Evolutionary conservation across 2,888 invertebrate species (phyloP), one percentile per base, ranked within the genome.

Genomic region (Yponomeuta malinellus): DNA sequence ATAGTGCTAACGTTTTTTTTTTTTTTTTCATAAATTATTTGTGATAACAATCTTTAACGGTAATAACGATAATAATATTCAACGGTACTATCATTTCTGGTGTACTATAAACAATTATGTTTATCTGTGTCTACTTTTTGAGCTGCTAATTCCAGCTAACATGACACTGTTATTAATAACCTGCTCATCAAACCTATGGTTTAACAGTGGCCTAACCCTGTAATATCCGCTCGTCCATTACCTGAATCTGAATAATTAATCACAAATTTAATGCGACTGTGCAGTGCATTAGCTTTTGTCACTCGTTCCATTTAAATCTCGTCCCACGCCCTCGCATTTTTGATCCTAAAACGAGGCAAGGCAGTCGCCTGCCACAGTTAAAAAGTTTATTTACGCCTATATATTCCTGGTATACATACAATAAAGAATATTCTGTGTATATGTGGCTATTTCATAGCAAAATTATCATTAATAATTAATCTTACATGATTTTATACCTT

Each of bases 231-330:
- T 12, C 3, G 52, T 2, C 15, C 52, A 59, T 59, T 59, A 59
- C 52, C 52, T 15, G 52, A 59, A 59, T 59, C 52, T 59, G 52
- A 59, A 59, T 59, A 59, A 59, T 59, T 59, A 59, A 59, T 59
- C 12, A 43, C 43, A 59, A 59, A 15, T 59, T 59, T 59, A 59
- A 59, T 59, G 52, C 52, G 15, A 15, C 52, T 15, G 52, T 15
- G 5, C 52, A 2, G 52, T 10, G 52, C 52, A 59, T 59, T 59
- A 15, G 52, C 52, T 15, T 43, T 8, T 43, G 9, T 43, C 12
- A 59, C 52, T 59, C 15, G 52, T 59, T 5, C 52, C 52, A 59
- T 5, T 2, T 59, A 59, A 15, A 59, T 59, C 12, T 12, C 52
- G 52, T 59, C 52, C 52, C 52, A 15, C 8, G 5, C 5, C 8